Evolutionary conservation across 2,797 vertebrate species (phyloP), one percentile per base, ranked within the genome.

Genomic region (Leptatherina wallacei): DNA sequence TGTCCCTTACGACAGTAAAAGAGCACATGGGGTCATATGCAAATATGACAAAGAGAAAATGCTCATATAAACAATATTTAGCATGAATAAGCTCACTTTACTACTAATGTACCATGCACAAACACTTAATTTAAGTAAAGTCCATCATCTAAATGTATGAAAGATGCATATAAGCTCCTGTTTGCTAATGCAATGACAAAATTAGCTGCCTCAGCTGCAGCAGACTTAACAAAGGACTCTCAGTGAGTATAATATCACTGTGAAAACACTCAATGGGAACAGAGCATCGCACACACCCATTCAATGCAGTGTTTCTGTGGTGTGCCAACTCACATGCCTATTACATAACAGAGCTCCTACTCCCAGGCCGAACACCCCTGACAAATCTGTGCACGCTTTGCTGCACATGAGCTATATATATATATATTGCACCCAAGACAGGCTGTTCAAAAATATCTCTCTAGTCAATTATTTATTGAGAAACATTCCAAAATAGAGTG

Each of bases 391-490:
- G 77, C 91, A 91, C 78, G 81, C 93, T 92, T 87, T 85, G 83
- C 89, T 91, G 91, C 90, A 92, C 90, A 92, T 54, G 68, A 86
- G 86, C 90, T 94, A 93, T 94, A 93, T 93, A 91, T 92, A 91
- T 92, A 93, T 93, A 92, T 4, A 82, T 84, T 49, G 88, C 83
- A 83, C 77, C 86, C 87, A 90, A 92, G 89, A 93, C 82, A 67
- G 75, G 65, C 54, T 44, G 82, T 62, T 90, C 90, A 85, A 85
- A 91, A 92, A 92, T 90, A 93, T 49, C 82, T 71, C 79, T 83
- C 65, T 74, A 83, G 85, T 94, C 89, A 93, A 94, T 93, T 92
- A 94, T 94, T 93, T 88, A 92, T 92, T 90, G 84, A 92, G 90
- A 92, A 93, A 92, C 89, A 89, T 91, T 89, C 83, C 78, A 80